Base-by-base conservation (phyloP, 2,113 vertebrate species). In the Gnathonemus echidnorhynchus region DNA sequence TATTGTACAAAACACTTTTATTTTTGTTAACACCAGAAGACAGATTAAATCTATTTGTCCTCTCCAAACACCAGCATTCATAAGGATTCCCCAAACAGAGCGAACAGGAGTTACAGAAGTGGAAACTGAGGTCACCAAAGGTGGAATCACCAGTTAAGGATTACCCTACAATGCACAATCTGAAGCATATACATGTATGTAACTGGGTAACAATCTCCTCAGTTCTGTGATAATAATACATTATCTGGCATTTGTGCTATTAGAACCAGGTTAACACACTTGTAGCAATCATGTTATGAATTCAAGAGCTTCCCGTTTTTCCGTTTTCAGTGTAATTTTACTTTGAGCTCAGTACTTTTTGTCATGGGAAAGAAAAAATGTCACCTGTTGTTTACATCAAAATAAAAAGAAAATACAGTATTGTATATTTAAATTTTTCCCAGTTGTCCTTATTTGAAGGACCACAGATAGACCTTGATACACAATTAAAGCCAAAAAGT, bases 1-100 rank as follows among this genome's bases (percentile, higher is more conserved):
- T 89, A 84, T 89, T 89, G 13, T 58, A 89, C 77, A 89, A 89
- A 89, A 89, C 49, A 52, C 10, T 24, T 89, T 89, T 89, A 42
- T 89, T 89, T 21, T 58, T 45, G 13, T 89, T 89, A 53, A 58
- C 77, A 89, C 27, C 49, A 56, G 49, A 89, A 52, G 77, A 89
- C 48, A 80, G 66, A 48, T 88, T 13, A 70, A 49, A 66, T 66
- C n/a, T 27, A 39, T 56, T 88, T 88, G 27, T 88, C 31, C 46
- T n/a, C 86, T 53, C 52, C 9, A 70, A 39, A 88, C 56, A 46
- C 39, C 87, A 66, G 87, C 39, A 88, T 31, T 42, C 53, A 24
- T 39, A 15, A 88, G 39, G 77, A 58, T 42, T 89, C 27, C 50
- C 74, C 89, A 84, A 84, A 56, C 74, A 84, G 17, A 50, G 74